A percentile compares a stretch with the other conserved stretches of the same genome.
Conservation (phyloP, 1,140 invertebrate genomes). For the Zaprionus vittiger region DNA sequence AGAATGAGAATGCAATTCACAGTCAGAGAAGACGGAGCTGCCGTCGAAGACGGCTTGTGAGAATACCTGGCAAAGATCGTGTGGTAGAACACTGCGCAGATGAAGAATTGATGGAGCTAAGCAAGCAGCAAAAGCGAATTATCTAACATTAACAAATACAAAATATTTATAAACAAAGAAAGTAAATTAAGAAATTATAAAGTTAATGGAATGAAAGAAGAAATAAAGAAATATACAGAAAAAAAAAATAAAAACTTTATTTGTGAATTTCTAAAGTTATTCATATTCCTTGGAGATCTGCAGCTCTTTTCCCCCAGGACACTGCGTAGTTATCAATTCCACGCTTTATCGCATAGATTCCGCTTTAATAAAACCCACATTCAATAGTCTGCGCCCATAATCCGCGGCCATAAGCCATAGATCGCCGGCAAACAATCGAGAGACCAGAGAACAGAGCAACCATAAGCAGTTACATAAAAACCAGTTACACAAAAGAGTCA, state of each 20-base stretch:
- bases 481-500: slow-evolving; percentile 70
- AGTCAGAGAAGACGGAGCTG: slow-evolving; percentile 10
- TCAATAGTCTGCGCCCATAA: slow-evolving; percentile 36
- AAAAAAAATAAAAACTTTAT: not conserved
- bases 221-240: not conserved
- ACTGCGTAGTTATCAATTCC: slow-evolving; percentile 23
- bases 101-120: not conserved
- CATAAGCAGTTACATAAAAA: slow-evolving; percentile 70
- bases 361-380: slow-evolving; percentile 39
- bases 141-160: not conserved
- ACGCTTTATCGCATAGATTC: slow-evolving; percentile 24
- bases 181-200: no score
- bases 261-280: not conserved
- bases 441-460: slow-evolving; percentile 30
- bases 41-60: not conserved
- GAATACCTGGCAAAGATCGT: slow-evolving; percentile 9
- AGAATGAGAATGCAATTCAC: slow-evolving; percentile 46
- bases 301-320: not conserved
- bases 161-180: no score
- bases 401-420: slow-evolving; percentile 11
- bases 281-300: not conserved
- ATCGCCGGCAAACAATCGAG: slow-evolving; percentile 21
- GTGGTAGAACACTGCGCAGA: not conserved
- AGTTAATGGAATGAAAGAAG: not conserved
- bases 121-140: slow-evolving; percentile 5